Base-by-base conservation (phyloP, 2,113 vertebrate genomes). In the Poecile atricapillus region DNA sequence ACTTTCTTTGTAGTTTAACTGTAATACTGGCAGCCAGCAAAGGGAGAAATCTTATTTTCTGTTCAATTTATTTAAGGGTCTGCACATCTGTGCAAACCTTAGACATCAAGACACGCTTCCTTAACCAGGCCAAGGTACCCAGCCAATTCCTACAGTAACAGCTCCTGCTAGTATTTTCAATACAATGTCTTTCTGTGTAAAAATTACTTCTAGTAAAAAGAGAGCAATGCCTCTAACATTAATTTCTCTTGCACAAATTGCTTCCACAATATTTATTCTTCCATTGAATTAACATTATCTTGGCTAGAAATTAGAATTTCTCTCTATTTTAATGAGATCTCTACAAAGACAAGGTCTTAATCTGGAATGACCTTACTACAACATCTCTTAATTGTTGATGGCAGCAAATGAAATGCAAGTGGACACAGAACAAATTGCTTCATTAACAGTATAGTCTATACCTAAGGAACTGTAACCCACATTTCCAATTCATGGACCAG, bases 351-450 rank as follows among this genome's bases (percentile, higher is more conserved):
- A 96, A 93, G 69, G 83, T 93, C 62, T 95, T 97, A 97, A 98
- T 97, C 93, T 95, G 92, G 56, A 97, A 80, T 97, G 96, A 97
- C 97, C 97, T 95, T 87, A 96, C 83, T 74, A 71, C 2, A 24
- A 90, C 94, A 89, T 91, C 77, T 83, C 94, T 95, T 98, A 97
- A 98, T 97, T 88, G 50, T 95, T 97, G 97, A 97, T 98, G 96
- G 96, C 96, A 98, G 97, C 62, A 96, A 98, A 95, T 93, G 73
- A 98, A 98, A 98, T 97, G 94, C 95, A 92, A 98, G 89, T 96
- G 96, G 98, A 98, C 95, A 58, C 71, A 96, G 93, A 98, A 98
- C 97, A 98, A 98, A 98, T 98, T 97, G 90, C 94, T 98, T 98
- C 97, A 97, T 98, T 98, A 98, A 93, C 94, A 87, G 93, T 96